Base-by-base conservation (phyloP, 2,113 vertebrate species). In the Macquaria australasica region DNA sequence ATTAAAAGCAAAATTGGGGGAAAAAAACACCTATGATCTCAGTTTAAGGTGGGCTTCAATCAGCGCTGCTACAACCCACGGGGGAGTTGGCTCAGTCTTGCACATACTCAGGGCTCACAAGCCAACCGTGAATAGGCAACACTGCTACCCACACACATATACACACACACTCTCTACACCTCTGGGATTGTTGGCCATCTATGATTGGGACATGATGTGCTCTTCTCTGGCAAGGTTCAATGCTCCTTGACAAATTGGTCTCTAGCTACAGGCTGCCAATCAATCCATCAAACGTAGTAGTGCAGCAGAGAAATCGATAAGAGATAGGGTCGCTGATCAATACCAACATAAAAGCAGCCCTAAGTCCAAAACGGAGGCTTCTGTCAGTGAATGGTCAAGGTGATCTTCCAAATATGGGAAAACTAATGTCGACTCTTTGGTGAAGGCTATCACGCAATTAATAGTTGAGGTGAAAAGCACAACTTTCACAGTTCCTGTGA, bases 231-330 rank as follows among this genome's bases (percentile, higher is more conserved):
- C 91, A 89, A 88, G 86, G 86, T 92, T 85, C 90, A 86, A 3
- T 75, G 91, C 88, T 82, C 87, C 55, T 85, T 87, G 82, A 92
- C 93, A 93, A 94, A 93, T 93, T 91, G 85, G 87, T 92, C 90
- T 92, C 86, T n/a, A 59, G 91, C 87, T 75, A 28, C 67, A 18
- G 53, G 83, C 91, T 92, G 94, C 86, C 92, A 93, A 95, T 95
- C 94, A 93, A 94, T 93, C 90, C 92, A 90, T 95, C 89, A 91
- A 89, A 92, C n/a, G 67, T 37, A 74, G 87, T 81, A 83, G 89
- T 88, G 88, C 79, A 69, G 86, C 80, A 1, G 71, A 41, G 71
- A 9, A 31, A 84, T 93, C 89, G 5, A 93, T 90, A 50, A 76
- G 79, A 85, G 84, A 91, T 86, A 82, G 85, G 39, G n/a, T 51